A percentile compares a stretch with the other conserved stretches of the same genome.
These are phyloP conservation scores for Dascyllus trimaculatus DNA, from an alignment of 2,113 vertebrate species.

Conservation along the genomic window DNA sequence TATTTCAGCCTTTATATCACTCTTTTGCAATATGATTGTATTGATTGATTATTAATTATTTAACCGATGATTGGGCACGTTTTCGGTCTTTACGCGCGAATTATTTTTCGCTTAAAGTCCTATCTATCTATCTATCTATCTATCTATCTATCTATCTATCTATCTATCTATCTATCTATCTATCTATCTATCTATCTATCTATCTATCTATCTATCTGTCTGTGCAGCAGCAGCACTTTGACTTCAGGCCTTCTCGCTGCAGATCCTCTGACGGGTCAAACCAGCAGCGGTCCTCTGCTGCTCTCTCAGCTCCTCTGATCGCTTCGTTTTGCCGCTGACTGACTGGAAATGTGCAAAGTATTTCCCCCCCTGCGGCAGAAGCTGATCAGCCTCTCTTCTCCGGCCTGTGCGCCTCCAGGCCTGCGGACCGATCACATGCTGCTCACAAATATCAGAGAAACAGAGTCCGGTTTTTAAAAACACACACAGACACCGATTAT, in stretches of 20 bases:
- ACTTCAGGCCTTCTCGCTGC: conserved; percentile 12
- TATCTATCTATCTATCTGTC: not conserved
- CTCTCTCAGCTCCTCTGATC: not conserved
- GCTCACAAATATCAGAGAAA: too few relatives aligned
- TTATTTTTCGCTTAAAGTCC: too few relatives aligned
- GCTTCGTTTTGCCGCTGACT: not conserved
- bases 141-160: not conserved
- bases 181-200: not conserved
- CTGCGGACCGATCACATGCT: not conserved
- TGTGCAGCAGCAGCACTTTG: not conserved
- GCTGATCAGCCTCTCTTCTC: not conserved
- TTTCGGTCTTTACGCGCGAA: too few relatives aligned
- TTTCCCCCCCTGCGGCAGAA: fast-evolving
- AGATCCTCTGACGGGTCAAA: not conserved
- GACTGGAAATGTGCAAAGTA: conserved; percentile 10
- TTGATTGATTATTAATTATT: too few relatives aligned
- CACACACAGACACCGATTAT: too few relatives aligned
- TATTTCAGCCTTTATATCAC: too few relatives aligned
- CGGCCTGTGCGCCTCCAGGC: not conserved
- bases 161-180: too few relatives aligned
- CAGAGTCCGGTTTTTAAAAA: too few relatives aligned
- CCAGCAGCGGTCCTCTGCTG: not conserved
- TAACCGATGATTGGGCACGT: too few relatives aligned
- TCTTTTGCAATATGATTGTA: too few relatives aligned
- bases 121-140: not conserved